Conservation (phyloP, 1,140 invertebrate species). For the Plectrocnemia conspersa region DNA sequence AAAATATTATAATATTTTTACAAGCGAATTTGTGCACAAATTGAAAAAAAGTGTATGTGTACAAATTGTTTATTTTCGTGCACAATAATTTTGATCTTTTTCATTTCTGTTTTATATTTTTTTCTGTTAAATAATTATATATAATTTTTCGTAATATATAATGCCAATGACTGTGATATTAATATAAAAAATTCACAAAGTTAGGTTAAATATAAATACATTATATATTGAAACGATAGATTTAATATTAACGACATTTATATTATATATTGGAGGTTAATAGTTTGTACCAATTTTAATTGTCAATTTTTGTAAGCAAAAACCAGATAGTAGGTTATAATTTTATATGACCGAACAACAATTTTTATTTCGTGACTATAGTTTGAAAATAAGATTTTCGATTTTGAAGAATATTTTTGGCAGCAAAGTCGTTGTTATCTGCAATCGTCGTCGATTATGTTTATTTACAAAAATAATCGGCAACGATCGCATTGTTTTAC, state of each 20-base stretch:
- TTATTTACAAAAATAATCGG: too few relatives aligned
- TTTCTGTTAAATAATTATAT: conserved; percentile 22
- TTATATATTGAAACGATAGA: conserved; percentile 25
- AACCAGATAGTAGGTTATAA: too few relatives aligned
- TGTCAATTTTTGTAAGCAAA: conserved; percentile 30
- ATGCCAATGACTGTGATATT: conserved; percentile 37
- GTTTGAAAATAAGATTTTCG: too few relatives aligned
- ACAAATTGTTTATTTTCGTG: too few relatives aligned
- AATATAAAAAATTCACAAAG: conserved; percentile 32
- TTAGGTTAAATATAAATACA: conserved; percentile 34
- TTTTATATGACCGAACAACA: too few relatives aligned
- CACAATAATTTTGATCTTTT: conserved; percentile 1
- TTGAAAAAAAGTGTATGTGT: background rate
- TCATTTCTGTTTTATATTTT: conserved; percentile 11
- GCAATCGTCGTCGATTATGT: conserved; percentile 1
- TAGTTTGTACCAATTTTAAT: conserved; percentile 25
- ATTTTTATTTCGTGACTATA: too few relatives aligned
- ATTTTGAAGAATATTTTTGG: too few relatives aligned
- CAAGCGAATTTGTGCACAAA: conserved; percentile 2
- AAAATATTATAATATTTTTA: background rate
- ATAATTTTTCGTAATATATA: conserved; percentile 23
- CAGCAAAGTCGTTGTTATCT: background rate
- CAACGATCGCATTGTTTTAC: too few relatives aligned
- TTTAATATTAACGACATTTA: too few relatives aligned
- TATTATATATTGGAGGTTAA: conserved; percentile 30